These are phyloP conservation scores for Netelia virgata DNA, from an alignment of 2,888 invertebrate genomes.

Conservation along the genomic window DNA sequence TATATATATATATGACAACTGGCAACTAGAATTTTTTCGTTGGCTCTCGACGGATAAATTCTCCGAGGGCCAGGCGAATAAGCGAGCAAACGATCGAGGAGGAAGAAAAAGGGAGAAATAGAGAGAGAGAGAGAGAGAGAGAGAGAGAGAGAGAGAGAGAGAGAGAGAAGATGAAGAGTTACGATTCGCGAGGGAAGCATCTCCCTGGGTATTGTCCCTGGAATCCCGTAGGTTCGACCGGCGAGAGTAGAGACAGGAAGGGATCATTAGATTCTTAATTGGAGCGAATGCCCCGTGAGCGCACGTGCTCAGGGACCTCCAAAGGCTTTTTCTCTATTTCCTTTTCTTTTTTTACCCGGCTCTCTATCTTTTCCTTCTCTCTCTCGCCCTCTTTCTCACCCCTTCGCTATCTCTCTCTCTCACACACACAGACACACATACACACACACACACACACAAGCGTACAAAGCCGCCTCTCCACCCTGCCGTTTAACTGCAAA, in stretches of 20 bases:
- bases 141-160: constrained; percentile 9
- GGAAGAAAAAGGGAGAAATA: constrained; percentile 19
- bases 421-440: constrained; percentile 16
- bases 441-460: background rate
- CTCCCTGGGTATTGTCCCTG: constrained; percentile 57
- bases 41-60: constrained; percentile 49
- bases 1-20: too few species aligned
- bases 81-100: constrained; percentile 27
- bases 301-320: constrained; percentile 30
- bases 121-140: constrained; percentile 17
- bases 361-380: constrained; percentile 19
- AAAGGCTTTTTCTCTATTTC: constrained; percentile 47
- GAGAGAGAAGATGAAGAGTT: constrained; percentile 38
- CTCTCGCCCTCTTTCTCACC: constrained; percentile 13
- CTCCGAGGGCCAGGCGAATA: constrained; percentile 1
- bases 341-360: constrained; percentile 29
- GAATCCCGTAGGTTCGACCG: constrained; percentile 55
- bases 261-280: constrained; percentile 70
- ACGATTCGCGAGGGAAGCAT: constrained; percentile 56
- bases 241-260: constrained; percentile 58
- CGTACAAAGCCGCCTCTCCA: background rate
- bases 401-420: too few species aligned
- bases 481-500: constrained; percentile 63
- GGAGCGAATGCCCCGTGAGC: constrained; percentile 55
- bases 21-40: constrained; percentile 13